Percentiles rank a stretch among this genome's conserved stretches.
Evolutionary conservation across 2,113 vertebrate species (phyloP).

Genomic region (Rhabdornis inornatus): DNA sequence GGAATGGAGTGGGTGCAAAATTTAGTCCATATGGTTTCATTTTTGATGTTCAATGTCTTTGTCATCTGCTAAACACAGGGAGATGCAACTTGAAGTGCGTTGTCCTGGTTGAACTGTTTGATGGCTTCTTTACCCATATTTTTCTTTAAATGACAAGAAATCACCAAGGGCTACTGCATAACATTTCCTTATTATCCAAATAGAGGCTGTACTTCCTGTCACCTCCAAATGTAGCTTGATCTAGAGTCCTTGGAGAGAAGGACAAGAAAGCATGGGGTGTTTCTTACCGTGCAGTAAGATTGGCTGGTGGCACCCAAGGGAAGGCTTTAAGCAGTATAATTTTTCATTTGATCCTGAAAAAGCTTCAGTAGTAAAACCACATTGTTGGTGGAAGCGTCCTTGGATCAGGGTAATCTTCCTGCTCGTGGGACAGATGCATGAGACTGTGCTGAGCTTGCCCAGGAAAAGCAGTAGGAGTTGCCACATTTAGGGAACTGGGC

Average conservation of each 20-base stretch:
- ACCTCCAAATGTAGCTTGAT: neutral
- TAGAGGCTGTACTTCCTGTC: neutral
- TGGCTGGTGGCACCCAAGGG: neutral
- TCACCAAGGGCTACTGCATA: neutral
- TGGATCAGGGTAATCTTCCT: neutral
- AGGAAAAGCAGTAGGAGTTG: neutral
- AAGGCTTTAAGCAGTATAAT: neutral
- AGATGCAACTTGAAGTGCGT: neutral
- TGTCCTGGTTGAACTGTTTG: neutral
- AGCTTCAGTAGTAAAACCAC: neutral
- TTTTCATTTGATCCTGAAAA: neutral
- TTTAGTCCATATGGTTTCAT: neutral
- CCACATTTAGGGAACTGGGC: neutral
- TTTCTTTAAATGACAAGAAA: neutral
- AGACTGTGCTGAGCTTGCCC: neutral
- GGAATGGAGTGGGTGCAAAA: neutral
- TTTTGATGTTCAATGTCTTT: neutral
- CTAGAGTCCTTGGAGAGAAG: neutral
- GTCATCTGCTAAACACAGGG: conserved; percentile 10
- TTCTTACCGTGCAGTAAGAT: neutral
- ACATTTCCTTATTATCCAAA: neutral
- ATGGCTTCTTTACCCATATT: neutral
- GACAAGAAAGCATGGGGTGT: neutral
- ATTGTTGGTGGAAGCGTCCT: neutral
- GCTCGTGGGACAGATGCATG: accelerated